Conservation (phyloP, 1,140 invertebrate genomes). For the Zelostemma sp. region DNA sequence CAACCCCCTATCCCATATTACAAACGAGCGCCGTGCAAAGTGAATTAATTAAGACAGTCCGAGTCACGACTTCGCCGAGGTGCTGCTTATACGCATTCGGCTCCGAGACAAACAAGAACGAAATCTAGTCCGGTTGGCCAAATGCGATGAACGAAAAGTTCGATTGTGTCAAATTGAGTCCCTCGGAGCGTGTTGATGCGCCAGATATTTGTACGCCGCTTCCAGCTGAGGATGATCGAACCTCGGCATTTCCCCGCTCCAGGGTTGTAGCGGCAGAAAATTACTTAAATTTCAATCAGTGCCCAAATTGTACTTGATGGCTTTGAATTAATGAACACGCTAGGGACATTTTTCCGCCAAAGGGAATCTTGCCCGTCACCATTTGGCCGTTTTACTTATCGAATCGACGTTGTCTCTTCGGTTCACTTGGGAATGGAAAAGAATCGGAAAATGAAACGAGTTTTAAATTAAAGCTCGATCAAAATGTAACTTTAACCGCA, state of each 20-base stretch:
- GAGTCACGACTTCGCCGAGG: conserved; percentile 26
- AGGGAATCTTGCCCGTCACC: conserved; percentile 22
- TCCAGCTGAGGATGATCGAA: conserved; percentile 15
- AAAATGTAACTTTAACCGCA: neutral
- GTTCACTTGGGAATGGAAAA: neutral
- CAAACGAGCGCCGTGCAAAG: conserved; percentile 53
- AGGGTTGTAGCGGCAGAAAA: conserved; percentile 17
- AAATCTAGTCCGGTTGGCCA: conserved; percentile 29
- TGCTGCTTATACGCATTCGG: conserved; percentile 28
- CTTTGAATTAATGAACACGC: conserved; percentile 38
- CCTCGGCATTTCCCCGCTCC: conserved; percentile 25
- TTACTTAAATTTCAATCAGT: conserved; percentile 47
- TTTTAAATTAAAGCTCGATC: conserved; percentile 6
- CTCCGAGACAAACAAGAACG: conserved; percentile 10
- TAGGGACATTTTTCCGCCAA: conserved; percentile 28
- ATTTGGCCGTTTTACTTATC: neutral
- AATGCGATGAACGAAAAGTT: conserved; percentile 40
- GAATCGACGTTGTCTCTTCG: no score
- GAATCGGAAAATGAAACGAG: neutral
- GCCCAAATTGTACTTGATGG: conserved; percentile 47
- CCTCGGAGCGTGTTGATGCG: conserved; percentile 12
- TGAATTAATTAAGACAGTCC: conserved; percentile 64
- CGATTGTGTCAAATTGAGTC: conserved; percentile 55
- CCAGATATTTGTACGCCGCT: conserved; percentile 1
- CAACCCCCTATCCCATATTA: conserved; percentile 51